These are phyloP conservation scores for Suricata suricatta DNA, from an alignment of 2,113 vertebrate genomes.

Conservation along the genomic window DNA sequence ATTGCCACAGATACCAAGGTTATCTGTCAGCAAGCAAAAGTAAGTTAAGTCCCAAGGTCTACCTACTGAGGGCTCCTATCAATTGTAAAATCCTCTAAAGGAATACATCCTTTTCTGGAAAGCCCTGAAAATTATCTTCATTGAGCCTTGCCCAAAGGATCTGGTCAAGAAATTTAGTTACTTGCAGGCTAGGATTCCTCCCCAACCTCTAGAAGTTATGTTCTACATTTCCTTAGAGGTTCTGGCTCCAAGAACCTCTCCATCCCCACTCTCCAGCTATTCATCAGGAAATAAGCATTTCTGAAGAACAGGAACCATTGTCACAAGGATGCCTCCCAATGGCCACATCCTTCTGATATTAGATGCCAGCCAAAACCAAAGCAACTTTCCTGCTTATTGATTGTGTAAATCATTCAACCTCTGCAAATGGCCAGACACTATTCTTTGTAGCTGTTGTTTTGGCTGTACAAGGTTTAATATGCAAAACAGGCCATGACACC, in stretches of 20 bases:
- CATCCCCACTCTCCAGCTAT: background rate
- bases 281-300: constrained; percentile 33
- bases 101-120: constrained; percentile 31
- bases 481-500: background rate
- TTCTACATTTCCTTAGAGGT: background rate
- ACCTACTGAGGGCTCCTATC: background rate
- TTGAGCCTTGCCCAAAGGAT: background rate
- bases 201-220: background rate
- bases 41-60: background rate
- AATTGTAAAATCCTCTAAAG: background rate
- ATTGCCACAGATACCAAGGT: too few relatives aligned
- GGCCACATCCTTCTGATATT: background rate
- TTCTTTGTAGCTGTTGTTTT: background rate
- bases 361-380: background rate
- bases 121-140: background rate
- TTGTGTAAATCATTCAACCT: background rate
- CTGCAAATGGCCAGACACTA: background rate
- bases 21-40: background rate
- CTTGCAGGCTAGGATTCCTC: background rate
- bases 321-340: background rate
- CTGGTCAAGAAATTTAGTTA: background rate
- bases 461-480: background rate
- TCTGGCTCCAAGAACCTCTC: background rate
- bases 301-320: background rate
- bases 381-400: background rate